phyloP scores from a whole-genome alignment of 2,888 invertebrate species.

The Stictocephala bisonia region DNA sequence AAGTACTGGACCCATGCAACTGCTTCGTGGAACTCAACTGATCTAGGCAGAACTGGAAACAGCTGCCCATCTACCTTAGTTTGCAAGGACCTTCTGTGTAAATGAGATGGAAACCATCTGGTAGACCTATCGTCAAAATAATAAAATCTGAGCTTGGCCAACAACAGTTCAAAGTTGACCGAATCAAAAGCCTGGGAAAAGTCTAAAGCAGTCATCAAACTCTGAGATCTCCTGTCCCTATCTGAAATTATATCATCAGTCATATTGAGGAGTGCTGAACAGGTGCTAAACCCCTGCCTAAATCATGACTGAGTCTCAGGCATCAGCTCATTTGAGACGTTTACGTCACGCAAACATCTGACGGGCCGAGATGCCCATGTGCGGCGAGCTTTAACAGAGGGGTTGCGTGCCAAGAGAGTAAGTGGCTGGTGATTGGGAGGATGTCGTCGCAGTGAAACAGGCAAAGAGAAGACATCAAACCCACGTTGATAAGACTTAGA shows the following conservation, averaged over 20 bases:
- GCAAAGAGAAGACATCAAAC: not conserved
- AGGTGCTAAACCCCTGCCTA: constrained; percentile 6
- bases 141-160: not conserved
- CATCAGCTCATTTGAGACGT: too few species aligned
- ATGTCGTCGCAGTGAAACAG: not conserved
- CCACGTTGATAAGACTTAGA: not conserved
- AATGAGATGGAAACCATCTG: too few species aligned
- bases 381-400: not conserved
- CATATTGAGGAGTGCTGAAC: not conserved
- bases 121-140: not conserved
- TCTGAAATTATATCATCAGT: not conserved
- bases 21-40: too few species aligned
- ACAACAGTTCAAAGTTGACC: not conserved
- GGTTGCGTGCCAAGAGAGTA: not conserved
- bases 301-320: constrained; percentile 17
- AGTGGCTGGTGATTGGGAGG: not conserved
- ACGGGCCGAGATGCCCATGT: too few species aligned
- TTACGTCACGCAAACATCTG: too few species aligned
- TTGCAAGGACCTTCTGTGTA: too few species aligned
- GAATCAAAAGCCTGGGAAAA: constrained; percentile 2
- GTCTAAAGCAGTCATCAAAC: not conserved
- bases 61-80: too few species aligned
- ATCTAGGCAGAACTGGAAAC: not conserved
- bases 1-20: too few species aligned
- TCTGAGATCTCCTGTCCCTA: not conserved